These are phyloP conservation scores for Dicranocentrus wangi DNA, from an alignment of 2,888 invertebrate genomes.

Conservation along the genomic window DNA sequence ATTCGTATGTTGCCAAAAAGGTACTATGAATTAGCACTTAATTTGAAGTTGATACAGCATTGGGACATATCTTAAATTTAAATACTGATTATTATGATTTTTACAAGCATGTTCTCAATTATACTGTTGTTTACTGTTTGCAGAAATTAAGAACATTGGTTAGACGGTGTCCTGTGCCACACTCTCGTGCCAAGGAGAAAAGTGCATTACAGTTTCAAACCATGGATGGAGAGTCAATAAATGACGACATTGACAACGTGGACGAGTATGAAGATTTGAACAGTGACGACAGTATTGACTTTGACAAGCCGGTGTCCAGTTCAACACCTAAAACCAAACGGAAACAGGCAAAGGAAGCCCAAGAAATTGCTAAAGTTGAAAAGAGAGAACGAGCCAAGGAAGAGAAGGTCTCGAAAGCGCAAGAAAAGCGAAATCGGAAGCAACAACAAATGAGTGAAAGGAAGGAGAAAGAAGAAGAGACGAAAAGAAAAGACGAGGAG, in stretches of 20 bases:
- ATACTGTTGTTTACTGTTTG: too few relatives aligned
- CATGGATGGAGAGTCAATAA: constrained; percentile 47
- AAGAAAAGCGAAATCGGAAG: constrained; percentile 29
- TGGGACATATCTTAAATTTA: too few relatives aligned
- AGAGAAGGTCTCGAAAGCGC: constrained; percentile 39
- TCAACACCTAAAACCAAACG: constrained; percentile 41
- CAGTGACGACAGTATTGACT: constrained; percentile 43
- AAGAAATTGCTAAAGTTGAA: constrained; percentile 20
- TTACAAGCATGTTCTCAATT: too few relatives aligned
- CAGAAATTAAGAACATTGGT: constrained; percentile 26
- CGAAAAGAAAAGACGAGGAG: constrained; percentile 30
- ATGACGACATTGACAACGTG: background rate
- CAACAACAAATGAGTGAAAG: constrained; percentile 31
- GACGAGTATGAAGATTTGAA: background rate
- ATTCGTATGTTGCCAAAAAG: constrained; percentile 39
- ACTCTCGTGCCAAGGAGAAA: constrained; percentile 31
- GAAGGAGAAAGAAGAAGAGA: constrained; percentile 34
- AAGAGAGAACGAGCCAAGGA: constrained; percentile 29
- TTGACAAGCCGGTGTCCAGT: constrained; percentile 48
- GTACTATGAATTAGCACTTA: too few relatives aligned
- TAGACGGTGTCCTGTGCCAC: constrained; percentile 42
- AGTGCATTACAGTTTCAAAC: too few relatives aligned
- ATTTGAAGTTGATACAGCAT: too few relatives aligned
- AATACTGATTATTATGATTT: too few relatives aligned
- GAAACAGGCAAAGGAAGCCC: constrained; percentile 5